Evolutionary conservation across 1,140 invertebrate species (phyloP).

Genomic region (Bursaphelenchus mucronatus): DNA sequence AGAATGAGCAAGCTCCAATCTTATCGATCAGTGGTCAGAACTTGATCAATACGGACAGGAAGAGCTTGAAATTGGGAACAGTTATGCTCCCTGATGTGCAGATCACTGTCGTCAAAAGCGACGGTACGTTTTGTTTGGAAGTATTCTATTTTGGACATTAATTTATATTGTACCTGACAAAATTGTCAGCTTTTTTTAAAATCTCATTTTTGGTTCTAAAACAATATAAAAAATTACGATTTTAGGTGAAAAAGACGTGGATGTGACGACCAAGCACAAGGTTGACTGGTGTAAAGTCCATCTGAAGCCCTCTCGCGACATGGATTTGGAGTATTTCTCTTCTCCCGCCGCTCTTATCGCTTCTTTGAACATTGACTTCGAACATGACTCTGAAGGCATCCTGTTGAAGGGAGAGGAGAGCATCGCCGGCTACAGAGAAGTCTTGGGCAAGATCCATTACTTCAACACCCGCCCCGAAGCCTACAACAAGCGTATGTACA

Average conservation of each 20-base stretch:
- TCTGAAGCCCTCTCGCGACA: conserved; percentile 54
- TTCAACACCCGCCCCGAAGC: conserved; percentile 59
- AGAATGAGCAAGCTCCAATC: conserved; percentile 30
- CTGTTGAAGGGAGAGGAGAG: conserved; percentile 48
- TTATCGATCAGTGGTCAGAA: conserved; percentile 50
- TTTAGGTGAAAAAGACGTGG: conserved; percentile 43
- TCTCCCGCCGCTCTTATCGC: conserved; percentile 56
- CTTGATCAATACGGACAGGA: conserved; percentile 40
- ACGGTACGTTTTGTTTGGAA: conserved; percentile 4
- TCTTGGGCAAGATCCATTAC: conserved; percentile 58
- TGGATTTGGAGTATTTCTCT: conserved; percentile 60
- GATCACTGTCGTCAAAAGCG: conserved; percentile 48
- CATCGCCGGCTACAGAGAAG: conserved; percentile 42
- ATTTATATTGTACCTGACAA: too few species aligned
- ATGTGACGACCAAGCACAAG: conserved; percentile 48
- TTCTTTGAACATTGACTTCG: conserved; percentile 56
- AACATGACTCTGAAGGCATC: conserved; percentile 59
- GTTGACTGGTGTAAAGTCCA: conserved; percentile 58
- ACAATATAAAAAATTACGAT: background rate
- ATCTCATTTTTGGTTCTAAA: too few species aligned
- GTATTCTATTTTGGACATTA: too few species aligned
- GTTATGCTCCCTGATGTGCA: conserved; percentile 54
- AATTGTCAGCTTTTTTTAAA: too few species aligned
- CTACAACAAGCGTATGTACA: conserved; percentile 54
- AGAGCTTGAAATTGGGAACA: conserved; percentile 47